Evolutionary conservation across 2,113 vertebrate species (phyloP).

Genomic region (Zeus faber): DNA sequence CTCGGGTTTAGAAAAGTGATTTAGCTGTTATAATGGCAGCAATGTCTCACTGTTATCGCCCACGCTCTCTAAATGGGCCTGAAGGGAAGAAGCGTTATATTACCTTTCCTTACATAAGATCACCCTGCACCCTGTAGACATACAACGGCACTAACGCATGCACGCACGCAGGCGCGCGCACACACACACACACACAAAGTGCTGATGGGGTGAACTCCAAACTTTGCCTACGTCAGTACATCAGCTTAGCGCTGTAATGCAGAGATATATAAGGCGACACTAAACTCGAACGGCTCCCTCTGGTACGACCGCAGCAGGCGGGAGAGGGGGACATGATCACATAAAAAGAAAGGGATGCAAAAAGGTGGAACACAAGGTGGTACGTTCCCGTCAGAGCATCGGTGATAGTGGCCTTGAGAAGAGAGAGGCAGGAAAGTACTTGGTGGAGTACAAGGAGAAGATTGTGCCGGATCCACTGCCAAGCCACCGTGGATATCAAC

Average conservation of each 20-base stretch:
- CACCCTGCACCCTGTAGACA: slow-evolving; percentile 6
- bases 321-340: slow-evolving; percentile 1
- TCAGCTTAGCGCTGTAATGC: slow-evolving; percentile 24
- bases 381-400: too few relatives aligned
- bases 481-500: too few relatives aligned
- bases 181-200: slow-evolving; percentile 30
- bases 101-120: slow-evolving; percentile 25
- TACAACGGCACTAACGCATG: slow-evolving; percentile 5
- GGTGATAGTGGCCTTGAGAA: too few relatives aligned
- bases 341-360: too few relatives aligned
- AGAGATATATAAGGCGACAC: slow-evolving; percentile 29
- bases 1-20: neutral
- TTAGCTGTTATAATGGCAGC: slow-evolving; percentile 9
- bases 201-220: slow-evolving; percentile 43
- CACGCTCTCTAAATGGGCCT: slow-evolving; percentile 25
- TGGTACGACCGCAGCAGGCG: slow-evolving; percentile 7
- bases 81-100: slow-evolving; percentile 24
- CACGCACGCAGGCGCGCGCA: neutral
- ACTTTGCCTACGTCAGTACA: slow-evolving; percentile 43
- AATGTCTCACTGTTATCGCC: slow-evolving; percentile 24
- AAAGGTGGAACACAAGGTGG: too few relatives aligned
- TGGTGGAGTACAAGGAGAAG: too few relatives aligned
- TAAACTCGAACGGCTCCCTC: slow-evolving; percentile 21
- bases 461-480: too few relatives aligned
- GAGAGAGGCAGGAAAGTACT: too few relatives aligned